These are phyloP conservation scores for Lasioglossum albipes DNA, from an alignment of 1,140 invertebrate species.

Conservation along the genomic window DNA sequence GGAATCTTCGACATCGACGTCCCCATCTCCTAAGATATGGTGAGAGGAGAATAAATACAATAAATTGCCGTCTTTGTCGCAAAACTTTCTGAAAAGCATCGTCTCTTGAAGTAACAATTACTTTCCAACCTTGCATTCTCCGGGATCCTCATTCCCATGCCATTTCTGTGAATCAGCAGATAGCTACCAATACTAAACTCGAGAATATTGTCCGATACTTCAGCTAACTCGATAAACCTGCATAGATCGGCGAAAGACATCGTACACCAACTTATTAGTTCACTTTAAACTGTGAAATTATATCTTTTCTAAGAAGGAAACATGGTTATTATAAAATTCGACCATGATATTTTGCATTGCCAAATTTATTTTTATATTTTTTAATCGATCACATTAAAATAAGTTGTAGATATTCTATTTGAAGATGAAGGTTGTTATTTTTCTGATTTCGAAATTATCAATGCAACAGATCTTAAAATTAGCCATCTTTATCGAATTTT, in stretches of 20 bases:
- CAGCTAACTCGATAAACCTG: not conserved
- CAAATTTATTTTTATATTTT: too few species aligned
- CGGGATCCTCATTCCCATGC: conserved; percentile 40
- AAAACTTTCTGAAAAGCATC: not conserved
- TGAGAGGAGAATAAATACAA: conserved; percentile 34
- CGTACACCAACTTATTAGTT: too few species aligned
- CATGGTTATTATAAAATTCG: too few species aligned
- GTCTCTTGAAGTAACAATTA: conserved; percentile 10
- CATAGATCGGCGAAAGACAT: not conserved
- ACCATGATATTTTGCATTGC: too few species aligned
- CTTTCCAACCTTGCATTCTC: conserved; percentile 42
- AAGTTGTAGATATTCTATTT: too few species aligned
- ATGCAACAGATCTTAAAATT: too few species aligned
- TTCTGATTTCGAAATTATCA: too few species aligned
- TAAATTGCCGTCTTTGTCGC: conserved; percentile 33
- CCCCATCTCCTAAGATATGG: conserved; percentile 6
- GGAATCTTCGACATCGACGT: conserved; percentile 22
- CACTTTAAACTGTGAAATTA: too few species aligned
- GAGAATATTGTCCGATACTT: conserved; percentile 3
- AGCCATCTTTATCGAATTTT: too few species aligned
- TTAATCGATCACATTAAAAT: too few species aligned
- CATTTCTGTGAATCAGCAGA: conserved; percentile 37
- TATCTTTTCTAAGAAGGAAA: too few species aligned
- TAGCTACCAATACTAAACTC: conserved; percentile 8
- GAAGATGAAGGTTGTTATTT: too few species aligned